phyloP scores from a whole-genome alignment of 2,888 invertebrate genomes.

The Lumbricus terrestris region DNA sequence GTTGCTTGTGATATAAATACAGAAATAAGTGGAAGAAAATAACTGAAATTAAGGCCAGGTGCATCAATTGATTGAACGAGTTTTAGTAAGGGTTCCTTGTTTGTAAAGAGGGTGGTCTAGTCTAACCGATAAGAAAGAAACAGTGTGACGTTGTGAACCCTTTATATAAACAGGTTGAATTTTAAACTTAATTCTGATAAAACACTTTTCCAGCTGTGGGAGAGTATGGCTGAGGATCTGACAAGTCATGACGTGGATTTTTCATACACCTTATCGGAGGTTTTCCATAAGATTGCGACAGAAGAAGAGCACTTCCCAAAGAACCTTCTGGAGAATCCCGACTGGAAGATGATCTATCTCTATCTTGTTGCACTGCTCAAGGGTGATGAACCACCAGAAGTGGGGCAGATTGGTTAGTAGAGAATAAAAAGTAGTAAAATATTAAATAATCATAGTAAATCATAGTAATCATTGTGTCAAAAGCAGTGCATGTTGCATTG shows the following conservation, averaged over 20 bases:
- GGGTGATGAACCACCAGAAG: slow-evolving; percentile 7
- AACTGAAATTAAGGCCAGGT: no score
- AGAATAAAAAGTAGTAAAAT: neutral
- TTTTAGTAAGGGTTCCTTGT: no score
- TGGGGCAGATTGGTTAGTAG: slow-evolving; percentile 23
- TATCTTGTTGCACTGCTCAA: slow-evolving; percentile 11
- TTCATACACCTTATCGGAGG: slow-evolving; percentile 5
- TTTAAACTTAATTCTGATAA: neutral
- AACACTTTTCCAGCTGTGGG: neutral
- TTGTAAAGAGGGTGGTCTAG: no score
- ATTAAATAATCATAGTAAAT: no score
- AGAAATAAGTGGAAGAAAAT: no score
- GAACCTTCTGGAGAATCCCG: slow-evolving; percentile 5
- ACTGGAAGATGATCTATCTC: slow-evolving; percentile 16
- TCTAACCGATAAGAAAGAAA: neutral
- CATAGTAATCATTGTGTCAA: no score
- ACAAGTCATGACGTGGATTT: neutral
- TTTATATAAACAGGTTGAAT: neutral
- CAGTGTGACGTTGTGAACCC: neutral
- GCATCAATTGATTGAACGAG: no score
- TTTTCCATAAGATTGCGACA: neutral
- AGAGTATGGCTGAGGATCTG: neutral
- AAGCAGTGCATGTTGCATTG: no score
- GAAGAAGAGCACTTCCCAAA: slow-evolving; percentile 9
- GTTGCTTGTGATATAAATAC: no score